Conservation (phyloP, 2,888 invertebrate species). For the Apamea crenata region DNA sequence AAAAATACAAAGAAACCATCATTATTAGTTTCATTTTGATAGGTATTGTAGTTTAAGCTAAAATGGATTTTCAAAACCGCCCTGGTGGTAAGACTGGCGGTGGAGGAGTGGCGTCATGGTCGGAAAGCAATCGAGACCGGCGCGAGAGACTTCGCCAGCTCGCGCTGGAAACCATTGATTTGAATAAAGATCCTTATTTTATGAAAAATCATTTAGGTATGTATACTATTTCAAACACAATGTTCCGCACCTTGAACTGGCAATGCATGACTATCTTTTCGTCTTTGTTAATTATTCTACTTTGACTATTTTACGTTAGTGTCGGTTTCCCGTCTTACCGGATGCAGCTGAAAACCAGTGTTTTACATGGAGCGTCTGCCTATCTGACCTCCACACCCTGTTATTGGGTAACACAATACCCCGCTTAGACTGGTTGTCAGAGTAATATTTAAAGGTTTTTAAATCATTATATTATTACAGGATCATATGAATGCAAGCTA, state of each 20-base stretch:
- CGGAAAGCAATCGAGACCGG: slow-evolving; percentile 99
- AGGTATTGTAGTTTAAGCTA: slow-evolving; percentile 14
- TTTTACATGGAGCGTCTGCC: too few relatives aligned
- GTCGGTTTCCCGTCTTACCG: too few relatives aligned
- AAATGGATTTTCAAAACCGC: slow-evolving; percentile 99
- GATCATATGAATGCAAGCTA: slow-evolving; percentile 99
- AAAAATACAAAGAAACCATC: not conserved
- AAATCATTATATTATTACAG: slow-evolving; percentile 78
- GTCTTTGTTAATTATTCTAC: not conserved
- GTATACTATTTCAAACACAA: slow-evolving; percentile 45
- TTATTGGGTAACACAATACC: too few relatives aligned
- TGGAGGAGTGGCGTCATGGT: slow-evolving; percentile 99
- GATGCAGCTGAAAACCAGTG: too few relatives aligned
- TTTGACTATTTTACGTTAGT: not conserved
- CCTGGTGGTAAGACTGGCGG: slow-evolving; percentile 99
- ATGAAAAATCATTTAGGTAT: slow-evolving; percentile 99
- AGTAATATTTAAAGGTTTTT: not conserved
- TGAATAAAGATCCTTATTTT: slow-evolving; percentile 99
- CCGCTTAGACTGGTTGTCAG: too few relatives aligned
- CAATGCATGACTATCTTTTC: not conserved
- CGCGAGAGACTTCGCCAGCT: slow-evolving; percentile 98
- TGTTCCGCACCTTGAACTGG: not conserved
- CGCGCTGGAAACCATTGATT: slow-evolving; percentile 99
- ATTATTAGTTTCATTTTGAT: not conserved
- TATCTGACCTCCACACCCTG: too few relatives aligned